A percentile compares a stretch with the other conserved stretches of the same genome.
These are phyloP conservation scores for Micropoecilia bifurca DNA, from an alignment of 2,797 vertebrate species.

Conservation along the genomic window DNA sequence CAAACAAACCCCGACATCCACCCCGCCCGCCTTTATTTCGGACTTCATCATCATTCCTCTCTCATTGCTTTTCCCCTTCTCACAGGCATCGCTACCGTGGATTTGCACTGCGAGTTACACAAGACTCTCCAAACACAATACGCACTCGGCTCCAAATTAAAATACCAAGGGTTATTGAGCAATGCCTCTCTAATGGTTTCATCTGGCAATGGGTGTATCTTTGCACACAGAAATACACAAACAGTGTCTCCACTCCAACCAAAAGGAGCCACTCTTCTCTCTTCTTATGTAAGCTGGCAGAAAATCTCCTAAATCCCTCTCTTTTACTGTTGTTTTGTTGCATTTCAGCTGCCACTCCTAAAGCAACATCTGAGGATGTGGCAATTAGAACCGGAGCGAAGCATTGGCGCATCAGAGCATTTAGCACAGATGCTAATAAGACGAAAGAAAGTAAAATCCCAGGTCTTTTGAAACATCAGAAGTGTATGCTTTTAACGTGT, in stretches of 20 bases:
- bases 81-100: conserved; percentile 42
- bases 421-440: conserved; percentile 73
- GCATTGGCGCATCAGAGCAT: conserved; percentile 66
- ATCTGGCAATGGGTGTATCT: conserved; percentile 78
- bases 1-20: conserved; percentile 59
- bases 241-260: conserved; percentile 43
- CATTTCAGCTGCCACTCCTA: conserved; percentile 72
- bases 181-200: conserved; percentile 80
- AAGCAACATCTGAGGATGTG: conserved; percentile 85
- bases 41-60: conserved; percentile 26
- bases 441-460: conserved; percentile 19
- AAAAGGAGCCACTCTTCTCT: conserved; percentile 61
- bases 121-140: conserved; percentile 33
- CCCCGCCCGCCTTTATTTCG: conserved; percentile 40
- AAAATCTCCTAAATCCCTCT: conserved; percentile 88
- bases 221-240: conserved; percentile 61
- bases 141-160: conserved; percentile 71
- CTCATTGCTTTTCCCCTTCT: conserved; percentile 32
- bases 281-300: conserved; percentile 76
- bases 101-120: conserved; percentile 41
- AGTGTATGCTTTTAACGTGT: conserved; percentile 3
- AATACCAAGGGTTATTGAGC: conserved; percentile 78
- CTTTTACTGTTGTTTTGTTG: conserved; percentile 86
- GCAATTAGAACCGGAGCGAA: conserved; percentile 88
- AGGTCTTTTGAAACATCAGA: conserved; percentile 21